These are phyloP conservation scores for Drosophila watanabei DNA, from an alignment of 1,140 invertebrate species.

Conservation along the genomic window DNA sequence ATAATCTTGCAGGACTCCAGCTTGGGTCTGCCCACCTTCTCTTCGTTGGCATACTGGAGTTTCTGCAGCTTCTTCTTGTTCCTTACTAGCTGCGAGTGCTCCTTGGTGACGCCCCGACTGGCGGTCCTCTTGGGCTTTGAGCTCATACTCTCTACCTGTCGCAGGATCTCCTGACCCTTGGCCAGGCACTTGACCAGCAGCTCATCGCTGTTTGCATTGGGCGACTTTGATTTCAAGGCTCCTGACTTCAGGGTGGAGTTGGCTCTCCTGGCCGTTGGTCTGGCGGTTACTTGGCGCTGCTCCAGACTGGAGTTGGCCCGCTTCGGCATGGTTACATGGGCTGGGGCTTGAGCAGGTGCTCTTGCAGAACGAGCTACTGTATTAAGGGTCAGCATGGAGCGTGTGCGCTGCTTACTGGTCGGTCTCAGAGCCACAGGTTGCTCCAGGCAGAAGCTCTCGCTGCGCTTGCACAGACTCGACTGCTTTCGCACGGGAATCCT, in stretches of 20 bases:
- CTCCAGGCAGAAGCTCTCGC: constrained; percentile 55
- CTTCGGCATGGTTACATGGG: constrained; percentile 28
- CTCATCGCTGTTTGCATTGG: constrained; percentile 67
- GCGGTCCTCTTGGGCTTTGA: constrained; percentile 31
- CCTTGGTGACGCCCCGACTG: constrained; percentile 63
- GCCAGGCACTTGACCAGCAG: constrained; percentile 81
- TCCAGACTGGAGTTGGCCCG: constrained; percentile 66
- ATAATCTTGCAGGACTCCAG: constrained; percentile 83
- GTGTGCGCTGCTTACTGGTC: constrained; percentile 50
- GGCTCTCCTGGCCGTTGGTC: constrained; percentile 35
- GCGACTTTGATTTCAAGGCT: constrained; percentile 14
- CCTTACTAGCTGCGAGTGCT: constrained; percentile 47
- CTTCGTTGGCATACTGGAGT: constrained; percentile 78
- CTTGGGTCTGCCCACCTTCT: constrained; percentile 68
- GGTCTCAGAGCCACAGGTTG: constrained; percentile 9
- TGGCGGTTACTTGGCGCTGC: constrained; percentile 33
- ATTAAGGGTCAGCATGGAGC: constrained; percentile 54
- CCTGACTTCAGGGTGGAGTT: constrained; percentile 48
- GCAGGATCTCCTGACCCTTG: constrained; percentile 82
- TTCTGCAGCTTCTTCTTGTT: constrained; percentile 69
- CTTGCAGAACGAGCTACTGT: constrained; percentile 12
- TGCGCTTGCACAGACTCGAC: constrained; percentile 68
- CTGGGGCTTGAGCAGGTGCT: neutral
- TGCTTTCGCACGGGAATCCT: constrained; percentile 85
- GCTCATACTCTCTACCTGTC: constrained; percentile 79